These are phyloP conservation scores for Parambassis ranga DNA, from an alignment of 2,797 vertebrate species.

Conservation along the genomic window DNA sequence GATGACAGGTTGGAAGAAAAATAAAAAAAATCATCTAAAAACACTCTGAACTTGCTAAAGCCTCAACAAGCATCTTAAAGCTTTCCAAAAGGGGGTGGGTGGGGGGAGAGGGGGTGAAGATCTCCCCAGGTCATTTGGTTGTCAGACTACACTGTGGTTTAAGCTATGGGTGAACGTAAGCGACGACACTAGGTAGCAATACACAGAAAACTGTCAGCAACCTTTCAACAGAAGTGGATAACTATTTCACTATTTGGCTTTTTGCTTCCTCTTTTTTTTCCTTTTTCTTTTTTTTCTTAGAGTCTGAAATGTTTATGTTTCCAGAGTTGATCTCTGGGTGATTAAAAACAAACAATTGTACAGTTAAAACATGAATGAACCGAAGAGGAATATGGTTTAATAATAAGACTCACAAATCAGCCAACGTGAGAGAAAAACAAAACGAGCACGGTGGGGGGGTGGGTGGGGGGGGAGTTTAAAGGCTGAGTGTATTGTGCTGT, in stretches of 20 bases:
- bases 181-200: slow-evolving; percentile 62
- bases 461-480: slow-evolving; percentile 18
- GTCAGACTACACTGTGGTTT: slow-evolving; percentile 76
- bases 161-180: slow-evolving; percentile 69
- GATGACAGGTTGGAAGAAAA: slow-evolving; percentile 51
- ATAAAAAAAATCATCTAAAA: slow-evolving; percentile 51
- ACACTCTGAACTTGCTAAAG: slow-evolving; percentile 74
- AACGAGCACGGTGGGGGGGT: slow-evolving; percentile 16
- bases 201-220: slow-evolving; percentile 56
- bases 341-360: background rate
- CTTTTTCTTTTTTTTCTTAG: slow-evolving; percentile 53
- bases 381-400: slow-evolving; percentile 51
- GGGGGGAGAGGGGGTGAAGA: slow-evolving; percentile 18
- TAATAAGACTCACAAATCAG: slow-evolving; percentile 67
- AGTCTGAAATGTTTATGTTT: slow-evolving; percentile 51
- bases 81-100: slow-evolving; percentile 62
- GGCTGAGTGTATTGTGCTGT: slow-evolving; percentile 76
- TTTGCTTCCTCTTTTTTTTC: slow-evolving; percentile 58
- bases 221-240: slow-evolving; percentile 61
- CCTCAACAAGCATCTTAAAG: slow-evolving; percentile 79
- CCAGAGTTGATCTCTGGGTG: slow-evolving; percentile 40
- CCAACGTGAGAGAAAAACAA: slow-evolving; percentile 40
- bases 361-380: slow-evolving; percentile 25
- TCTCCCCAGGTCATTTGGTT: slow-evolving; percentile 78
- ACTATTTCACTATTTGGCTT: slow-evolving; percentile 75